Percentiles rank a stretch among this genome's conserved stretches.
These are phyloP conservation scores for Lasioglossum lativentre DNA, from an alignment of 2,888 invertebrate species.

Conservation along the genomic window DNA sequence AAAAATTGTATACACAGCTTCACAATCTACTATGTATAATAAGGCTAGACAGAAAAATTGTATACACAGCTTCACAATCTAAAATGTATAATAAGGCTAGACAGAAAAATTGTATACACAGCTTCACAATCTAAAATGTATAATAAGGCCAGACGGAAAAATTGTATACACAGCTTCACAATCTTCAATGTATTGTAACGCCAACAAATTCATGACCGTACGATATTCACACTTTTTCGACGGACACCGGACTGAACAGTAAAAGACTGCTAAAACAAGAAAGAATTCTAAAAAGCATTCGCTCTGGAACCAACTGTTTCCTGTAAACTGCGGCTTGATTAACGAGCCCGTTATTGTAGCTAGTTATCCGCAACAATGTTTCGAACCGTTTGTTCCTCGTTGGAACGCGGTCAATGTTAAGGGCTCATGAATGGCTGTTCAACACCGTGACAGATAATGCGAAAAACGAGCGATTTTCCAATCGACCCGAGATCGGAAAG, in stretches of 20 bases:
- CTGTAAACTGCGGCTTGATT: constrained; percentile 77
- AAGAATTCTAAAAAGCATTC: constrained; percentile 44
- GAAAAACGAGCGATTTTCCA: neutral
- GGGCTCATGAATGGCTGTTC: neutral
- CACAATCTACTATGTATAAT: too few species aligned
- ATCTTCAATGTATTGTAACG: neutral
- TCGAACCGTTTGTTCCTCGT: constrained; percentile 33
- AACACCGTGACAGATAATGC: neutral
- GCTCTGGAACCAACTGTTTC: constrained; percentile 48
- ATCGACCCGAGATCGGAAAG: neutral
- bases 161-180: neutral
- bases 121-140: neutral
- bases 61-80: neutral
- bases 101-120: neutral
- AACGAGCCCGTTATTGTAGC: constrained; percentile 79
- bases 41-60: neutral
- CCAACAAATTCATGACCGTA: neutral
- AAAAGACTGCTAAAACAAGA: constrained; percentile 34
- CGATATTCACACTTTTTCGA: neutral
- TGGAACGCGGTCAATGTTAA: neutral
- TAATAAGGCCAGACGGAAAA: neutral
- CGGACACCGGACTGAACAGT: neutral
- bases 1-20: too few species aligned
- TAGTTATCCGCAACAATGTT: constrained; percentile 75
- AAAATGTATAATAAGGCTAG: neutral